Conservation (phyloP, 2,888 invertebrate genomes). For the Saturnia pavonia region DNA sequence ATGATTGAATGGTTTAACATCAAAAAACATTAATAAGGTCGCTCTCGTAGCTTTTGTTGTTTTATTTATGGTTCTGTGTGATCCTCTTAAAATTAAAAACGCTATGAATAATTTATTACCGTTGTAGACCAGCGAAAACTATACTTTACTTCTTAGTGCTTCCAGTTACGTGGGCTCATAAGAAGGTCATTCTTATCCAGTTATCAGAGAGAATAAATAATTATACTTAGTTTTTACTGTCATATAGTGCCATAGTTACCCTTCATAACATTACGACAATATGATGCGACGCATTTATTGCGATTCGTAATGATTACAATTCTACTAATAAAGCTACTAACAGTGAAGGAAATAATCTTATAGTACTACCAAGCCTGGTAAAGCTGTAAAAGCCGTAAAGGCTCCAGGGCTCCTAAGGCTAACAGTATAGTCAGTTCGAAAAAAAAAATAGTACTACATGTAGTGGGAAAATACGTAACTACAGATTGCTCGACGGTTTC, state of each 20-base stretch:
- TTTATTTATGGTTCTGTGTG: slow-evolving; percentile 11
- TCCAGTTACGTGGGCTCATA: background rate
- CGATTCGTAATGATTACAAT: no score
- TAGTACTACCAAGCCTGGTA: no score
- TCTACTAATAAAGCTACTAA: no score
- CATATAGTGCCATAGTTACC: background rate
- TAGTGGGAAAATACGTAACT: no score
- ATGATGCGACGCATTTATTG: no score
- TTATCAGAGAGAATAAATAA: background rate
- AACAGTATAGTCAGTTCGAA: no score
- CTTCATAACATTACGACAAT: no score
- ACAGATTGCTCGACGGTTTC: no score
- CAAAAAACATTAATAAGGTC: slow-evolving; percentile 55
- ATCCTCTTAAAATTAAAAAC: background rate
- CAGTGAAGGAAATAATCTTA: no score
- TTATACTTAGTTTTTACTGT: background rate
- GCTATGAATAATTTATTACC: background rate
- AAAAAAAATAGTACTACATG: no score
- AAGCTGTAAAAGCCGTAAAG: no score
- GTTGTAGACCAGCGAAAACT: background rate
- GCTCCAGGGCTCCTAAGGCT: no score
- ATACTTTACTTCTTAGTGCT: background rate
- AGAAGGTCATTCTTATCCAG: background rate
- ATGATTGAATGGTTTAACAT: slow-evolving; percentile 62
- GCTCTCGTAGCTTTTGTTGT: slow-evolving; percentile 14